These are phyloP conservation scores for Percopsis transmontana DNA, from an alignment of 2,113 vertebrate genomes.

Conservation along the genomic window DNA sequence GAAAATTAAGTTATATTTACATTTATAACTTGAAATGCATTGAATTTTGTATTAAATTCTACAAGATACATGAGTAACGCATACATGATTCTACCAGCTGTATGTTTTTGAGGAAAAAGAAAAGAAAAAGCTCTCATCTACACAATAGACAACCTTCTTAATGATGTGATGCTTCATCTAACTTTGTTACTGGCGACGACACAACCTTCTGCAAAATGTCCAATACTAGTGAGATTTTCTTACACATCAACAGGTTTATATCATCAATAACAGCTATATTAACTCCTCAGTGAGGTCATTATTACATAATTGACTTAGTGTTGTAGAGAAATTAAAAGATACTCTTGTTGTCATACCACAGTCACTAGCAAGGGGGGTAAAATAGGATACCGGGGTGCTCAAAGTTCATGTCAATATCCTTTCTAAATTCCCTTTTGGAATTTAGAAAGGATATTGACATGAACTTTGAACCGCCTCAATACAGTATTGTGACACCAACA, in stretches of 20 bases:
- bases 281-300: conserved; percentile 19
- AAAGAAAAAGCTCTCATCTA: too few species aligned
- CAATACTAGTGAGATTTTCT: background rate
- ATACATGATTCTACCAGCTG: too few species aligned
- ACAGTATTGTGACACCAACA: conserved; percentile 45
- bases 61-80: too few species aligned
- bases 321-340: conserved; percentile 28
- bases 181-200: too few species aligned
- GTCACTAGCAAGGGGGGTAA: conserved; percentile 38
- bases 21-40: too few species aligned
- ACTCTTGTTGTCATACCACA: conserved; percentile 40
- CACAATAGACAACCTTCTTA: too few species aligned
- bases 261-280: background rate
- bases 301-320: conserved; percentile 46
- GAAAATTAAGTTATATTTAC: background rate
- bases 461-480: too few species aligned
- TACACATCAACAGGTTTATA: background rate
- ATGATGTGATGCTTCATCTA: too few species aligned
- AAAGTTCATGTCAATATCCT: conserved; percentile 46
- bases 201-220: background rate
- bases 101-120: too few species aligned
- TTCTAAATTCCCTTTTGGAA: conserved; percentile 50
- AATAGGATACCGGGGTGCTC: conserved; percentile 27
- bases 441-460: too few species aligned
- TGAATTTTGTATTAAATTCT: too few species aligned